These are phyloP conservation scores for Lophius americanus DNA, from an alignment of 2,797 vertebrate species.

Conservation along the genomic window DNA sequence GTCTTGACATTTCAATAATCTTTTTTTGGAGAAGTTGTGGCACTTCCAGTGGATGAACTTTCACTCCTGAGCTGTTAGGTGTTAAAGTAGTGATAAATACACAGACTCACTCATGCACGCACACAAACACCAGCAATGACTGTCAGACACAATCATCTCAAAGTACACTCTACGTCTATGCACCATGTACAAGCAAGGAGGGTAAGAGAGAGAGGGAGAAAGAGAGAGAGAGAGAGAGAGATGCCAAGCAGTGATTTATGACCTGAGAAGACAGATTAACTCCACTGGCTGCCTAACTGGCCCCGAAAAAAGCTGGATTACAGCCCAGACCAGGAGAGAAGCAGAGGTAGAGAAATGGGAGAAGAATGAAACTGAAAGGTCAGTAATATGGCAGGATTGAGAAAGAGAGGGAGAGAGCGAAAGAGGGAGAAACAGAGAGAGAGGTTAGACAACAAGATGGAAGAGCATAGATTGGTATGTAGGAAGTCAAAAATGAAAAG, in stretches of 20 bases:
- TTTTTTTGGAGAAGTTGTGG: conserved; percentile 62
- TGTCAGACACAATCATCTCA: conserved; percentile 65
- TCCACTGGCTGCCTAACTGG: conserved; percentile 86
- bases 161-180: conserved; percentile 44
- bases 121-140: conserved; percentile 55
- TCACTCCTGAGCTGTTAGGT: conserved; percentile 58
- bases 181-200: conserved; percentile 38
- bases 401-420: conserved; percentile 40
- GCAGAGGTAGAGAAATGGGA: conserved; percentile 63
- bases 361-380: conserved; percentile 77
- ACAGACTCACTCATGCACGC: conserved; percentile 35
- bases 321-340: conserved; percentile 73
- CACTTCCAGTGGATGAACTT: conserved; percentile 61
- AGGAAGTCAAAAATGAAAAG: conserved; percentile 75
- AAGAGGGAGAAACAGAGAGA: conserved; percentile 7
- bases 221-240: conserved; percentile 57
- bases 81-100: conserved; percentile 50
- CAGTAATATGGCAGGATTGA: conserved; percentile 66
- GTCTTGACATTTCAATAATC: conserved; percentile 61
- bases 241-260: conserved; percentile 81
- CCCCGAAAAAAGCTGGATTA: conserved; percentile 85
- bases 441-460: conserved; percentile 68
- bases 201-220: conserved; percentile 13
- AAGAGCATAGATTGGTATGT: conserved; percentile 60
- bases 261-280: conserved; percentile 85